Evolutionary conservation across 2,888 invertebrate genomes (phyloP), one percentile per base, ranked within the genome.

Genomic region (Marasmarcha lunaedactyla): DNA sequence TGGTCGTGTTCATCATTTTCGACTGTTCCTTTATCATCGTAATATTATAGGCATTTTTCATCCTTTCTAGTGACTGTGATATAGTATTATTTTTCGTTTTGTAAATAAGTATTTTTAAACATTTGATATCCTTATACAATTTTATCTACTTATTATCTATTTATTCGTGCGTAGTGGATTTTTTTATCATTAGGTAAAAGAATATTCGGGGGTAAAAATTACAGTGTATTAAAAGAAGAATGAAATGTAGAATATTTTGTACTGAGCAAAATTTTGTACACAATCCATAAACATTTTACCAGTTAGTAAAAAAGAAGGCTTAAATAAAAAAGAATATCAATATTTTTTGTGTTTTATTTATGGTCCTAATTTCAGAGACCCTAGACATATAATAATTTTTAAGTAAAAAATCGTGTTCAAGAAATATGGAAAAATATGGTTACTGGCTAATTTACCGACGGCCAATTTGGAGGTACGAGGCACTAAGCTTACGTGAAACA

Each of bases 1-100:
- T 71, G 64, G 51, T 66, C 48, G 66, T 71, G 68, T 72, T 70
- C 20, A 66, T 60, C 54, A 56, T 30, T 58, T 73, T 79, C 76
- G 73, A 78, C 74, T 79, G 76, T 69, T 60, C 60, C 60, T 47
- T 67, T 57, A 65, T 51, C 64, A 70, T 66, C 46, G 56, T 71
- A 72, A 67, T 52, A 51, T 53, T 58, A 64, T 67, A 62, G 34
- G 9, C 30, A 30, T 56, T 63, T 69, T 71, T 71, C 63, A 73
- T 71, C 68, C 76, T 65, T 79, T 77, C 71, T 81, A 83, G 81
- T 67, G 68, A 77, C 81, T 83, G 81, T 83, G 81, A 83, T 83
- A 83, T 79, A 79, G 74, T 71, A 73, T 79, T 76, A 78, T 78
- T 79, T 76, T 20, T 65, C 53, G 54, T 58, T 58, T 62, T 64